Evolutionary conservation across 1,140 invertebrate species (phyloP).

Genomic region (Liolophura sinensis): DNA sequence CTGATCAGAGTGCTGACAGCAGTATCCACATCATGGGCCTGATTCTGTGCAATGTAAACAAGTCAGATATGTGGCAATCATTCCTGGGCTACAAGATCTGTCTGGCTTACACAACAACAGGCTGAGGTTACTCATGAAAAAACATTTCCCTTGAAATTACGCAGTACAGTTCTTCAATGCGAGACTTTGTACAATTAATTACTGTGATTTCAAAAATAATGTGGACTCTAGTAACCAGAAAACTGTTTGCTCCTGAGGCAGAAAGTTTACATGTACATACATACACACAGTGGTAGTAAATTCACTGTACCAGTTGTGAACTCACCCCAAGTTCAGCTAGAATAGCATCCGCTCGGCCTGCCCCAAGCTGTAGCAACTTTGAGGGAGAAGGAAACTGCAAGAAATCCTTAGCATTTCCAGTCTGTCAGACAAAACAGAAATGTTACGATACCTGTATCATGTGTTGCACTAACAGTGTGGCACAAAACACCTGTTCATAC

Average conservation of each 20-base stretch:
- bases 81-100: too few species aligned
- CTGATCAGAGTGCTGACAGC: conserved; percentile 34
- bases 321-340: conserved; percentile 57
- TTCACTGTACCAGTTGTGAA: background rate
- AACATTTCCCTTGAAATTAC: too few species aligned
- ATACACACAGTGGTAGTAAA: too few species aligned
- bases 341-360: conserved; percentile 57
- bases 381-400: conserved; percentile 63
- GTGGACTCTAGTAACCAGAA: too few species aligned
- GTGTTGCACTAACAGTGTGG: background rate
- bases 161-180: too few species aligned
- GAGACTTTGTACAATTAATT: too few species aligned
- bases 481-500: too few species aligned
- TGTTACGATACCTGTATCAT: background rate
- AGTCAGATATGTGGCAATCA: background rate
- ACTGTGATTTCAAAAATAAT: too few species aligned
- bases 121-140: too few species aligned
- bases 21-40: conserved; percentile 35
- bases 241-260: too few species aligned
- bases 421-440: background rate
- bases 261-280: too few species aligned
- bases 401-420: conserved; percentile 62
- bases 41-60: conserved; percentile 43
- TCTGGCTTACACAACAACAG: too few species aligned
- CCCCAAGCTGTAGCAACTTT: conserved; percentile 64